These are phyloP conservation scores for Lasaia peninsularis DNA, from an alignment of 1,140 invertebrate species.

Conservation along the genomic window DNA sequence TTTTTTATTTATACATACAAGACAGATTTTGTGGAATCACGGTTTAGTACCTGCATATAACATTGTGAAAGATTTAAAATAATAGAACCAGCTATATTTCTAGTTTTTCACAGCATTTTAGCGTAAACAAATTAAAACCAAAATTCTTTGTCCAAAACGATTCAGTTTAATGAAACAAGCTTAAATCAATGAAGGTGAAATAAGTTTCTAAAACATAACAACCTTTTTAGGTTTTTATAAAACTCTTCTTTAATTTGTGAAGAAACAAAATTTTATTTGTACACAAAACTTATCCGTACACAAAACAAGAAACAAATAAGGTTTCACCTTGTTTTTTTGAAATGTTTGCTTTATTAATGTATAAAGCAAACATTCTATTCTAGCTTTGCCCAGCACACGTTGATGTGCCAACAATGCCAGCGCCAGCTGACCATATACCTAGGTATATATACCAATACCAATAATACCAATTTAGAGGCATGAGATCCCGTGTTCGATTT, in stretches of 20 bases:
- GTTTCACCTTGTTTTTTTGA: no score
- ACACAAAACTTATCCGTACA: neutral
- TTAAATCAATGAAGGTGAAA: neutral
- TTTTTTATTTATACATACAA: no score
- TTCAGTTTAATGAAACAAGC: neutral
- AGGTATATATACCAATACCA: no score
- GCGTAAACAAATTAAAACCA: neutral
- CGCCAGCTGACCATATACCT: no score
- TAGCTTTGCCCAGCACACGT: no score
- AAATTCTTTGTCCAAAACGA: slow-evolving; percentile 1
- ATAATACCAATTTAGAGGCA: neutral
- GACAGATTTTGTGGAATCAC: neutral
- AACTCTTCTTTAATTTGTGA: neutral
- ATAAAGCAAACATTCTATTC: neutral
- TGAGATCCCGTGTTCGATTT: no score
- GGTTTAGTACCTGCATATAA: neutral
- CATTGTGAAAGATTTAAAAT: neutral
- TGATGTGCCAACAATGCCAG: no score
- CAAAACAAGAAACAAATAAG: neutral
- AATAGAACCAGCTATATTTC: neutral
- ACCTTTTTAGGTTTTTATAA: neutral
- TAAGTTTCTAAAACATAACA: neutral
- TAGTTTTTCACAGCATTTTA: neutral
- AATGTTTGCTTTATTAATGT: neutral
- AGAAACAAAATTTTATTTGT: neutral